phyloP scores from a whole-genome alignment of 2,888 invertebrate genomes.

The Xanthorhoe spadicearia region DNA sequence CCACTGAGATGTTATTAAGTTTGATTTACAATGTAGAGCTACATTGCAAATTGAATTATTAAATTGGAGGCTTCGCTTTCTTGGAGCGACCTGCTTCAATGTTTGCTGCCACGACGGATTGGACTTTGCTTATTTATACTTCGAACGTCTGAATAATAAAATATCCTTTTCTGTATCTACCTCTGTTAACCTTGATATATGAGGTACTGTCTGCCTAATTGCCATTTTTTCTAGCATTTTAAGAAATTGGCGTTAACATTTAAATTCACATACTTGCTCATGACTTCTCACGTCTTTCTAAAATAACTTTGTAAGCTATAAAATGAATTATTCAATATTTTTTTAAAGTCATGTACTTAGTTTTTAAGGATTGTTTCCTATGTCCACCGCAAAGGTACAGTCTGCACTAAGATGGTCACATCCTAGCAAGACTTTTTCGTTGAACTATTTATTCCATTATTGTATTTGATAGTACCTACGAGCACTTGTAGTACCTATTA shows the following conservation, averaged over 20 bases:
- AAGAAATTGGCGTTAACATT: neutral
- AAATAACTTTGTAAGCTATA: too few relatives aligned
- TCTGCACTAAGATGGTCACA: too few relatives aligned
- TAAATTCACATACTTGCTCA: too few relatives aligned
- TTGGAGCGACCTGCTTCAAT: slow-evolving; percentile 22
- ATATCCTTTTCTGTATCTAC: slow-evolving; percentile 3
- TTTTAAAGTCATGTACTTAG: too few relatives aligned
- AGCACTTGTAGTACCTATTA: slow-evolving; percentile 16
- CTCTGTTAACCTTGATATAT: neutral
- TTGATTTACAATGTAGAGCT: slow-evolving; percentile 53
- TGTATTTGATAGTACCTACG: neutral
- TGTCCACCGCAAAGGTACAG: too few relatives aligned
- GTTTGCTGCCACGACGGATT: slow-evolving; percentile 5
- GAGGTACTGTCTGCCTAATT: neutral
- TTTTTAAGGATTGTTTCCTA: too few relatives aligned
- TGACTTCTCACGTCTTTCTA: too few relatives aligned
- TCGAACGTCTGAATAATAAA: slow-evolving; percentile 3
- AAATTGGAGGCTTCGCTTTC: slow-evolving; percentile 35
- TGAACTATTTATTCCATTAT: neutral
- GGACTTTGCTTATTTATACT: slow-evolving; percentile 12
- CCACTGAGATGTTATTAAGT: slow-evolving; percentile 53
- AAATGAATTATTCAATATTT: too few relatives aligned
- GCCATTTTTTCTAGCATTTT: neutral
- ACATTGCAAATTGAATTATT: slow-evolving; percentile 47
- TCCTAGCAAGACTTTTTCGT: too few relatives aligned